A percentile compares a stretch with the other conserved stretches of the same genome.
Evolutionary conservation across 1,140 invertebrate species (phyloP).

Genomic region (Olivierus martensii): DNA sequence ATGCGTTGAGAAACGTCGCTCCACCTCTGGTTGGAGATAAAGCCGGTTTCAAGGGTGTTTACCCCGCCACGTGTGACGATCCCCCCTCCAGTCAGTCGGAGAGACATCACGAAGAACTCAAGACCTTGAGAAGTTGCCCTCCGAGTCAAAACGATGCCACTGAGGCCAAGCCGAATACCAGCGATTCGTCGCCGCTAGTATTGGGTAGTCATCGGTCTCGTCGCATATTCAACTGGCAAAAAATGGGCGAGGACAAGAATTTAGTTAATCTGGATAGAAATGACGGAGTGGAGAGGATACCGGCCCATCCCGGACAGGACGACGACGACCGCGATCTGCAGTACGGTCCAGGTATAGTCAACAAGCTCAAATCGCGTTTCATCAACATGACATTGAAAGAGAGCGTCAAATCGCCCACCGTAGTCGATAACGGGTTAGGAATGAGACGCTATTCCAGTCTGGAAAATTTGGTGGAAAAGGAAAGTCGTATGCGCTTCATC

Average conservation of each 20-base stretch:
- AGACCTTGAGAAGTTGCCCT: too few species aligned
- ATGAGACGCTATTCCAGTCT: slow-evolving; percentile 64
- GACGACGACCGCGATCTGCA: neutral
- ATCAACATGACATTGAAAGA: slow-evolving; percentile 53
- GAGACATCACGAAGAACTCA: too few species aligned
- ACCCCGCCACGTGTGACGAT: too few species aligned
- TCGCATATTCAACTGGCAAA: neutral
- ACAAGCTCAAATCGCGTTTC: slow-evolving; percentile 53
- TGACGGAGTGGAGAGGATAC: neutral
- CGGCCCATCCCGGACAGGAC: neutral
- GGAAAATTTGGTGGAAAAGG: slow-evolving; percentile 60
- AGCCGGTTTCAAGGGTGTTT: too few species aligned
- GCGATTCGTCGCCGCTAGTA: too few species aligned
- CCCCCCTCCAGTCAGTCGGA: too few species aligned
- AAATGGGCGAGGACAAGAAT: neutral
- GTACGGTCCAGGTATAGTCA: slow-evolving; percentile 84
- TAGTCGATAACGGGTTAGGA: slow-evolving; percentile 20
- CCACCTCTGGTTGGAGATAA: too few species aligned
- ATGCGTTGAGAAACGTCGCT: too few species aligned
- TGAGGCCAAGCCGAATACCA: too few species aligned
- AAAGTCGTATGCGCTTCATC: slow-evolving; percentile 22
- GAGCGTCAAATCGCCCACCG: slow-evolving; percentile 46
- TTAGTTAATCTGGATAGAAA: neutral
- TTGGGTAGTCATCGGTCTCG: too few species aligned
- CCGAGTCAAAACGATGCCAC: too few species aligned